Percentiles rank a stretch among this genome's conserved stretches.
Conservation (phyloP, 1,140 invertebrate genomes). For the Bilobella aurantiaca region DNA sequence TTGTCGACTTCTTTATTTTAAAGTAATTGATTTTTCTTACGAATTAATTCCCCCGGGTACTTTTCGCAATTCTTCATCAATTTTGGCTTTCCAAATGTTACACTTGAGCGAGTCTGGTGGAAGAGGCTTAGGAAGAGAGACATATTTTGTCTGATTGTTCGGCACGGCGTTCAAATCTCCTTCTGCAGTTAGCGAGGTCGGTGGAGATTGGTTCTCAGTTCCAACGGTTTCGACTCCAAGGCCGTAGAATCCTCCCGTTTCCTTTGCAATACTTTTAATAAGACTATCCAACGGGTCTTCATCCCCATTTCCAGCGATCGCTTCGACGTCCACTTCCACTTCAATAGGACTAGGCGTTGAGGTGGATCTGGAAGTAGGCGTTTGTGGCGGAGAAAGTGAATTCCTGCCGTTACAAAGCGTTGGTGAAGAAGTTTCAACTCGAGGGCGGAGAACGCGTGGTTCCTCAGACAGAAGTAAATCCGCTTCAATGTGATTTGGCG, state of each 20-base stretch:
- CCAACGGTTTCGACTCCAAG: slow-evolving; percentile 7
- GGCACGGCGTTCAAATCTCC: slow-evolving; percentile 37
- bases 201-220: neutral
- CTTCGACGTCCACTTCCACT: slow-evolving; percentile 14
- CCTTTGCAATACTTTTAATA: slow-evolving; percentile 52
- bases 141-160: slow-evolving; percentile 46
- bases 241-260: slow-evolving; percentile 36
- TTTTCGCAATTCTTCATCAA: slow-evolving; percentile 47
- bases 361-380: slow-evolving; percentile 27
- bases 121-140: slow-evolving; percentile 49
- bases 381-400: slow-evolving; percentile 24
- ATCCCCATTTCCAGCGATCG: slow-evolving; percentile 15
- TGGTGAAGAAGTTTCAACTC: slow-evolving; percentile 23
- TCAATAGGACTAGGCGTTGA: slow-evolving; percentile 33
- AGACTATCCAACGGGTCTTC: slow-evolving; percentile 52
- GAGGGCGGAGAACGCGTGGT: slow-evolving; percentile 19
- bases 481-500: slow-evolving; percentile 13
- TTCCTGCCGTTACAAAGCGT: slow-evolving; percentile 29
- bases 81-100: slow-evolving; percentile 74
- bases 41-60: slow-evolving; percentile 36
- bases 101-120: slow-evolving; percentile 84
- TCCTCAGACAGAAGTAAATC: slow-evolving; percentile 25
- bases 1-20: neutral
- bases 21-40: neutral
- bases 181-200: slow-evolving; percentile 2